A percentile compares a stretch with the other conserved stretches of the same genome.
Conservation (phyloP, 2,113 vertebrate genomes). For the Neolamprologus brichardi region DNA sequence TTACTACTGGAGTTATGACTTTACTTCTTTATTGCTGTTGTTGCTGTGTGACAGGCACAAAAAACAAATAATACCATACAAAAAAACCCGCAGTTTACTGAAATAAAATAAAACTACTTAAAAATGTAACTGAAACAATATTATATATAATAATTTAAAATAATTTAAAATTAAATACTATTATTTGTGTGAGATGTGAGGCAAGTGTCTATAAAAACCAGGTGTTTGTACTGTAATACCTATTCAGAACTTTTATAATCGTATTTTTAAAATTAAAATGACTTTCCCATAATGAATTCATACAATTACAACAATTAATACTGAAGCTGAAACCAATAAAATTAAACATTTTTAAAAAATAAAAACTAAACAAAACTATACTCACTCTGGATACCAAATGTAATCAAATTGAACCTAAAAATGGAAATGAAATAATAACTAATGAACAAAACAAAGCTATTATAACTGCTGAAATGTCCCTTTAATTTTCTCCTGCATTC, state of each 20-base stretch:
- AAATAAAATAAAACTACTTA: neutral
- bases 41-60: neutral
- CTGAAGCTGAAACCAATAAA: neutral
- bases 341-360: neutral
- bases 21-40: neutral
- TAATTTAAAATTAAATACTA: neutral
- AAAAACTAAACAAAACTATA: neutral
- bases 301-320: neutral
- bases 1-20: neutral
- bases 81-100: neutral
- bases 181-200: neutral
- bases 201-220: neutral
- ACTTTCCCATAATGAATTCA: neutral
- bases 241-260: neutral
- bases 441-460: neutral
- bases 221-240: neutral
- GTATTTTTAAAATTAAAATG: neutral
- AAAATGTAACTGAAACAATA: neutral
- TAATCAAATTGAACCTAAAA: neutral
- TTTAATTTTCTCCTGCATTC: neutral
- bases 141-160: neutral
- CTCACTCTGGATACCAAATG: neutral
- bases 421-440: neutral
- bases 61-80: neutral
- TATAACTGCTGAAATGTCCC: neutral